These are phyloP conservation scores for Ciconia boyciana DNA, from an alignment of 2,113 vertebrate genomes.

Conservation along the genomic window DNA sequence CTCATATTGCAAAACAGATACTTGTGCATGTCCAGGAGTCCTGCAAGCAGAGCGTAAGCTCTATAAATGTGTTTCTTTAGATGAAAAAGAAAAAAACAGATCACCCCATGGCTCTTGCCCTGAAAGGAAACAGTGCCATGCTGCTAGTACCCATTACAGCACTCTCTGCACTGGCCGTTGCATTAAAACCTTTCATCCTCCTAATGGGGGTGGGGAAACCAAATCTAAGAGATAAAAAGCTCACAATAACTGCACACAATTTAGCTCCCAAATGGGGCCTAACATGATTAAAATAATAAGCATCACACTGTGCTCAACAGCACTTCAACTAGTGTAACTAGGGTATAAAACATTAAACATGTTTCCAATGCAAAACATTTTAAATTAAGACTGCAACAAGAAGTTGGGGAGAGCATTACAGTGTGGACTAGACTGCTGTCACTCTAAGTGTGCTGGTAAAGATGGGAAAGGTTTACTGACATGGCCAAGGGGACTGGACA, in stretches of 20 bases:
- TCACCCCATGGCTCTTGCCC: neutral
- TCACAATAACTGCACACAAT: neutral
- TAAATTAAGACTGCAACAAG: neutral
- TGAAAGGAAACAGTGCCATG: neutral
- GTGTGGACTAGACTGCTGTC: neutral
- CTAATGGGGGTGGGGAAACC: neutral
- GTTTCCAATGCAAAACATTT: neutral
- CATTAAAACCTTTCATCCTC: neutral
- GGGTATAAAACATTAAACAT: neutral
- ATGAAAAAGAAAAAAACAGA: neutral
- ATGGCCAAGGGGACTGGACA: neutral
- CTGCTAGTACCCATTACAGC: neutral
- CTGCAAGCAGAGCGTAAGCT: neutral
- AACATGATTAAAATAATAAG: slow-evolving; percentile 17
- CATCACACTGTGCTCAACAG: neutral
- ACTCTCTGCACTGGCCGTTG: neutral
- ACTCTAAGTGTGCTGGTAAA: neutral
- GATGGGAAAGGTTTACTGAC: neutral
- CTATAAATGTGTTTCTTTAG: neutral
- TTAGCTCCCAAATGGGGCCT: neutral
- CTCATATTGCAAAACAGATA: neutral
- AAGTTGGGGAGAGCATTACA: neutral
- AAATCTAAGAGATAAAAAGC: neutral
- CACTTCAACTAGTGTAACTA: neutral
- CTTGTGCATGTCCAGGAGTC: neutral